phyloP scores from a whole-genome alignment of 2,888 invertebrate species.

The Acleris laterana region DNA sequence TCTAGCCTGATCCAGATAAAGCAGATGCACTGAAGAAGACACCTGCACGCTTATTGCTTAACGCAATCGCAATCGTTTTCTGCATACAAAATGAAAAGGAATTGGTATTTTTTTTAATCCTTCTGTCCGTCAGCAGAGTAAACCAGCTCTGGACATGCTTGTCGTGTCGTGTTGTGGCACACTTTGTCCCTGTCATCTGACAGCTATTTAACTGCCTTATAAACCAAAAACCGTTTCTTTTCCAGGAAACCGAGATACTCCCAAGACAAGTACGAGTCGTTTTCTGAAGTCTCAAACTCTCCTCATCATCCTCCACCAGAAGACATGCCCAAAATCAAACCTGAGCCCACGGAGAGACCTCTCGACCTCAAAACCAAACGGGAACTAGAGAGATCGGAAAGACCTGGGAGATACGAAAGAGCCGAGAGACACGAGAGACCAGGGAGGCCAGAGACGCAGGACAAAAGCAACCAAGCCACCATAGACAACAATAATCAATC shows the following conservation, averaged over 20 bases:
- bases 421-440: too few relatives aligned
- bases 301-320: constrained; percentile 72
- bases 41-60: too few relatives aligned
- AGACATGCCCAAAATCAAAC: constrained; percentile 65
- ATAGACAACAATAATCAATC: constrained; percentile 56
- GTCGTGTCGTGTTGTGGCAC: too few relatives aligned
- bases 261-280: constrained; percentile 76
- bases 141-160: too few relatives aligned
- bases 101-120: too few relatives aligned
- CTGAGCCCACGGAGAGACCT: constrained; percentile 64
- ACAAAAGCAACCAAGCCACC: constrained; percentile 65
- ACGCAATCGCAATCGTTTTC: too few relatives aligned
- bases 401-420: constrained; percentile 46
- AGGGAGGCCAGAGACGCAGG: constrained; percentile 54
- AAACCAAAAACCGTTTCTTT: background rate
- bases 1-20: too few relatives aligned
- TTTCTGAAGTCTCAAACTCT: constrained; percentile 74
- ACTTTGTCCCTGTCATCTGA: too few relatives aligned
- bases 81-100: too few relatives aligned
- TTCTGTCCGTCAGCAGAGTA: too few relatives aligned
- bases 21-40: too few relatives aligned
- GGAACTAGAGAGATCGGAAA: constrained; percentile 56
- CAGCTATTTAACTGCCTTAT: too few relatives aligned
- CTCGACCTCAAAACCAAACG: constrained; percentile 68
- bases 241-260: constrained; percentile 73